Evolutionary conservation across 2,113 vertebrate genomes (phyloP).

Genomic region (Phrynocephalus versicolor): DNA sequence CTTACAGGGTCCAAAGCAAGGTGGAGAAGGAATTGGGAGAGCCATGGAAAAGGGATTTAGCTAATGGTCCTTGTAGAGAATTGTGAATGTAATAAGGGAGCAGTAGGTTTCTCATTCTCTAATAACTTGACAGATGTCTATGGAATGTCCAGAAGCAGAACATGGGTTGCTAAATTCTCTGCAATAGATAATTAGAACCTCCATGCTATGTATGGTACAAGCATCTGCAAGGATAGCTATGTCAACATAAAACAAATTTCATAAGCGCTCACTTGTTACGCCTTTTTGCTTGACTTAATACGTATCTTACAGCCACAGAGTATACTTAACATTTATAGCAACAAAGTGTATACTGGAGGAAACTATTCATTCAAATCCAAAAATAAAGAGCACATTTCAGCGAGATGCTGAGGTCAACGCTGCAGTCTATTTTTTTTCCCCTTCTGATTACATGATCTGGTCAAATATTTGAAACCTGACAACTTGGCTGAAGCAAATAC

Average conservation of each 20-base stretch:
- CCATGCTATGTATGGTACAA: background rate
- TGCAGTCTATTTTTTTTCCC: background rate
- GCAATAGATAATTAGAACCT: background rate
- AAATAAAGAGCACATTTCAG: background rate
- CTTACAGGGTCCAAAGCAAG: no score
- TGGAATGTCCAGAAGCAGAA: background rate
- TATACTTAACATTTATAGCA: no score
- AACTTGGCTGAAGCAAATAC: slow-evolving; percentile 56
- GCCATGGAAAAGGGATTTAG: no score
- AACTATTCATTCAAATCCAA: background rate
- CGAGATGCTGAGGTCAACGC: background rate
- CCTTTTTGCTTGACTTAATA: no score
- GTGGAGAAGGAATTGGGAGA: no score
- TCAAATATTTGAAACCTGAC: slow-evolving; percentile 31
- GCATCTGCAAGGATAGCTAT: no score
- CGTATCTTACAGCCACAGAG: no score
- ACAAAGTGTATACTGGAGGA: background rate
- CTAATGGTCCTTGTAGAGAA: no score
- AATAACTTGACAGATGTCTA: background rate
- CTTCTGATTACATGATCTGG: background rate
- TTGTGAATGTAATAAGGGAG: no score
- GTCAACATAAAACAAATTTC: no score
- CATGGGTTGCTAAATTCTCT: background rate
- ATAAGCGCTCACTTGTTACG: no score
- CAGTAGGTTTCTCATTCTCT: no score